Base-by-base conservation (phyloP, 2,113 vertebrate species). In the Morone chrysops region DNA sequence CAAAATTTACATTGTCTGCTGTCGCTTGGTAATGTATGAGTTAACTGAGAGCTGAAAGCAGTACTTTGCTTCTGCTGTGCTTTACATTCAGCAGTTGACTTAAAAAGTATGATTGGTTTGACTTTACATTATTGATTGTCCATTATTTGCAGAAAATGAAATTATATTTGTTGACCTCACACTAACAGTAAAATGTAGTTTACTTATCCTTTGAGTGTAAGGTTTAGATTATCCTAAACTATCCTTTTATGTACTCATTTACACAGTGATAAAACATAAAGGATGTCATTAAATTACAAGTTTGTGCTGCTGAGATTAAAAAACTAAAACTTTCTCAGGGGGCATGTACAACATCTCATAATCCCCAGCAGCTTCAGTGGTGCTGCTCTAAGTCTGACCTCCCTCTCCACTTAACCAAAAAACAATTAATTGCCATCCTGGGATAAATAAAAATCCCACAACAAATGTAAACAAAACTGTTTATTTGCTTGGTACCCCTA, bases 371-470 rank as follows among this genome's bases (percentile, higher is more conserved):
- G 65, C 47, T 56, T 51, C 75, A 31, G 18, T 53, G 61, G 14
- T 56, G 69, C 38, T 73, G 48, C 65, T 63, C 10, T 3, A 18
- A 63, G 36, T 79, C 40, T 47, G 18, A 79, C 61, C 48, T 6
- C n/a, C 13, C 1, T 60, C 50, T 53, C 22, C 36, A 45, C 47
- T 71, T 72, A 54, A 80, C 11, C 43, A 72, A 56, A 76, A 25
- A 71, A 76, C 54, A 73, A 57, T 43, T 63, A 78, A 82, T 75
- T 86, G 20, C 11, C 57, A 17, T 65, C 50, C 0, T 60, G 75
- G 84, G 70, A 82, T 86, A 66, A 65, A 40, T 36, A 20, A 20
- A 31, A 51, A 17, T 77, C n/a, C 36, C 17, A 41, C 38, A 53
- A 22, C 36, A 68, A 56, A 57, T 61, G 16, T 38, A 54, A 76